Conservation (phyloP, 2,888 invertebrate species). For the Rutpela maculata region DNA sequence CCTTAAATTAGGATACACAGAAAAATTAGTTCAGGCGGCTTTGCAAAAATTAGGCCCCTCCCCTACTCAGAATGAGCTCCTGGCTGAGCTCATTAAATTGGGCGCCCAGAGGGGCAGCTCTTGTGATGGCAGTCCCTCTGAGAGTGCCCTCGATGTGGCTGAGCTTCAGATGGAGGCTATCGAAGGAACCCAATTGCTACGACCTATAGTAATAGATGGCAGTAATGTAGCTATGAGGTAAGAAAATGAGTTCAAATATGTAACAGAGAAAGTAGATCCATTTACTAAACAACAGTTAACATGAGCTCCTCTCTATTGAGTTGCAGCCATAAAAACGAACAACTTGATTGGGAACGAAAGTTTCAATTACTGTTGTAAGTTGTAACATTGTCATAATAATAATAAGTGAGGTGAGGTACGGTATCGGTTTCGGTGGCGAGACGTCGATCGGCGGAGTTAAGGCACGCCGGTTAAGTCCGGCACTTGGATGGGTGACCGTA, state of each 20-base stretch:
- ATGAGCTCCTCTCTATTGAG: no score
- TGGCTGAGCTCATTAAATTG: conserved; percentile 91
- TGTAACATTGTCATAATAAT: no score
- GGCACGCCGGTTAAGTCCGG: no score
- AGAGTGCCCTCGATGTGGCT: conserved; percentile 63
- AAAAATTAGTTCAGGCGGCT: conserved; percentile 88
- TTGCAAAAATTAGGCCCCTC: conserved; percentile 89
- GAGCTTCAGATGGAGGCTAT: conserved; percentile 62
- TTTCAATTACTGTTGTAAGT: no score
- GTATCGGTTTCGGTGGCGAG: no score
- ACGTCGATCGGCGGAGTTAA: no score
- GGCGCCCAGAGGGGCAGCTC: conserved; percentile 76
- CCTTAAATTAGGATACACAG: conserved; percentile 93
- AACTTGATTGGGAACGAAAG: no score
- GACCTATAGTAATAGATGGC: conserved; percentile 94
- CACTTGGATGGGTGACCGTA: no score
- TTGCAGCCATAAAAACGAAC: no score
- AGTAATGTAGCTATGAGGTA: conserved; percentile 96
- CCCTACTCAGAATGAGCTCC: conserved; percentile 90
- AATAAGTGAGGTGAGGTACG: no score
- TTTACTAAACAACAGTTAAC: no score
- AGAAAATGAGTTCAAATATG: conserved; percentile 44
- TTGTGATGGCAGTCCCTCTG: conserved; percentile 71
- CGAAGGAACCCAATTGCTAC: conserved; percentile 67
- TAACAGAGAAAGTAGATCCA: no score